phyloP scores from a whole-genome alignment of 2,888 invertebrate species.

The Cosmopolites sordidus region DNA sequence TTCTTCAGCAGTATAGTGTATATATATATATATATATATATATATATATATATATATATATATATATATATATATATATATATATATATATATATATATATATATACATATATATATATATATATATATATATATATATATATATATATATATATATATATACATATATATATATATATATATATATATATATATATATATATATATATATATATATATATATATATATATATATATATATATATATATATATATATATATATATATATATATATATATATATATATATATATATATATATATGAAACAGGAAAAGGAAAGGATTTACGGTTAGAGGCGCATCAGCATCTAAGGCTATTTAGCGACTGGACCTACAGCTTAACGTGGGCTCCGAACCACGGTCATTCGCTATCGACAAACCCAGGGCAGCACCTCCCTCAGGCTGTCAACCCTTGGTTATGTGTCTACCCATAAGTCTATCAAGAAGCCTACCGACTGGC shows the following conservation, averaged over 20 bases:
- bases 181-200: conserved; percentile 2
- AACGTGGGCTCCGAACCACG: no score
- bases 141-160: background rate
- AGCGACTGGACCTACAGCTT: no score
- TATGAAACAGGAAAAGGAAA: background rate
- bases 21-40: no score
- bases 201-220: conserved; percentile 2
- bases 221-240: background rate
- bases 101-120: background rate
- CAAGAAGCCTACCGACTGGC: no score
- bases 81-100: conserved; percentile 2
- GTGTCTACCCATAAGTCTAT: no score
- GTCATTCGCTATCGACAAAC: no score
- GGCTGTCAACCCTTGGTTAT: no score
- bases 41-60: no score
- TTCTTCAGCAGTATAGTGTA: no score
- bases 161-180: conserved; percentile 1
- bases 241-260: background rate
- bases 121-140: conserved; percentile 1
- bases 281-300: conserved; percentile 1
- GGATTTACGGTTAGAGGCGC: no score
- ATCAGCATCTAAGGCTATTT: no score
- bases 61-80: conserved; percentile 2
- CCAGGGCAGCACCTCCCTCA: no score
- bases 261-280: background rate